A percentile compares a stretch with the other conserved stretches of the same genome.
Conservation (phyloP, 2,113 vertebrate genomes). For the Megaceryle maxima region DNA sequence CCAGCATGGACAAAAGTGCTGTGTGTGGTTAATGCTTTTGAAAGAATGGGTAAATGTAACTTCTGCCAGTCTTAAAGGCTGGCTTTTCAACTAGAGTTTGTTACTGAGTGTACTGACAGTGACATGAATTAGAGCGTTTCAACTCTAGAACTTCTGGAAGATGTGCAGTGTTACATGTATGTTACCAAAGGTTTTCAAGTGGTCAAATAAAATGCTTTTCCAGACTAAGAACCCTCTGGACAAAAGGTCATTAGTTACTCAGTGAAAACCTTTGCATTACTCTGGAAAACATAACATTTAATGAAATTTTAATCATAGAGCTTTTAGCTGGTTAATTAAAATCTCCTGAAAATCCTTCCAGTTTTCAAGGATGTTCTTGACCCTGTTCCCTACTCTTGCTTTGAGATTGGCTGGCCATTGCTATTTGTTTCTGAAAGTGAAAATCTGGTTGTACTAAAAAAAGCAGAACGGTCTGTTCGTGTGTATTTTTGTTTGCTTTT, state of each 20-base stretch:
- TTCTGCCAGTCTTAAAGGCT: background rate
- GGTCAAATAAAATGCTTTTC: background rate
- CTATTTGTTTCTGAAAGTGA: background rate
- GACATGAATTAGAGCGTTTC: background rate
- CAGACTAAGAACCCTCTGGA: background rate
- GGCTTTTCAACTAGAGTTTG: background rate
- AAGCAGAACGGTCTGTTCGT: background rate
- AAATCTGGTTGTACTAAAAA: background rate
- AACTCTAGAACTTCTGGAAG: background rate
- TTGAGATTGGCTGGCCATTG: background rate
- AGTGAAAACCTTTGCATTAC: background rate
- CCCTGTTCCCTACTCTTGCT: background rate
- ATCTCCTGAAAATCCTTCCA: background rate
- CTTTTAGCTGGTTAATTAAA: background rate
- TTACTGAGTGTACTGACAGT: background rate
- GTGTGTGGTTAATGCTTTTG: background rate
- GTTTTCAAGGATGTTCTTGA: background rate
- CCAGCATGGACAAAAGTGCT: background rate
- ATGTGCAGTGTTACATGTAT: fast-evolving
- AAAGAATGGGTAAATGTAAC: background rate
- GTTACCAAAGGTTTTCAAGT: background rate
- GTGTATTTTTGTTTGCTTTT: background rate
- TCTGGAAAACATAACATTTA: background rate
- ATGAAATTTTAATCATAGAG: background rate
- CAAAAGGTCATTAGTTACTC: background rate